phyloP scores from a whole-genome alignment of 1,140 invertebrate species.

The Phymastichus coffea region DNA sequence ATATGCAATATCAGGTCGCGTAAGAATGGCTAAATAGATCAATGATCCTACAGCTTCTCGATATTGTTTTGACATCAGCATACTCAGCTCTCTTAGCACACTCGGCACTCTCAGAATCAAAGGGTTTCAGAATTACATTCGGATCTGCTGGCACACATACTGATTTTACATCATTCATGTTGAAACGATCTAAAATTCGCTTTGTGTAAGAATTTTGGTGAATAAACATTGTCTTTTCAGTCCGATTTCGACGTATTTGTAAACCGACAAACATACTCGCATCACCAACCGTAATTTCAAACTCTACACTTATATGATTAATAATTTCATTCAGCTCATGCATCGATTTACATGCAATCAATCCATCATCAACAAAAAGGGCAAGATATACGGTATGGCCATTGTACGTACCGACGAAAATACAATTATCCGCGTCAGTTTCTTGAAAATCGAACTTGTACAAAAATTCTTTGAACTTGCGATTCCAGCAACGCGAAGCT shows the following conservation, averaged over 20 bases:
- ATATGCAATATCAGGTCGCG: slow-evolving; percentile 48
- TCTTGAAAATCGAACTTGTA: slow-evolving; percentile 25
- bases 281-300: slow-evolving; percentile 13
- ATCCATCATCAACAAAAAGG: slow-evolving; percentile 33
- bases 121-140: neutral
- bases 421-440: slow-evolving; percentile 22
- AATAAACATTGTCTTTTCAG: neutral
- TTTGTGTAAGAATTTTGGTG: slow-evolving; percentile 12
- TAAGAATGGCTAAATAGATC: slow-evolving; percentile 43
- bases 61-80: slow-evolving; percentile 37
- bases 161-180: slow-evolving; percentile 12
- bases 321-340: neutral
- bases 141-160: slow-evolving; percentile 10
- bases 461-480: slow-evolving; percentile 32
- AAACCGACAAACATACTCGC: slow-evolving; percentile 16
- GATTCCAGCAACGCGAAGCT: slow-evolving; percentile 30
- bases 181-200: slow-evolving; percentile 14
- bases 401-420: slow-evolving; percentile 21
- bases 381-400: slow-evolving; percentile 16
- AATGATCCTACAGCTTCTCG: slow-evolving; percentile 44
- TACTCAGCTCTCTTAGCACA: slow-evolving; percentile 2
- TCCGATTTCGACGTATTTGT: neutral
- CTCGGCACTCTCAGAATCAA: neutral
- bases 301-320: neutral
- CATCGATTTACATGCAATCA: slow-evolving; percentile 16